phyloP scores from a whole-genome alignment of 2,888 invertebrate species.

The Drosophila limbata region DNA sequence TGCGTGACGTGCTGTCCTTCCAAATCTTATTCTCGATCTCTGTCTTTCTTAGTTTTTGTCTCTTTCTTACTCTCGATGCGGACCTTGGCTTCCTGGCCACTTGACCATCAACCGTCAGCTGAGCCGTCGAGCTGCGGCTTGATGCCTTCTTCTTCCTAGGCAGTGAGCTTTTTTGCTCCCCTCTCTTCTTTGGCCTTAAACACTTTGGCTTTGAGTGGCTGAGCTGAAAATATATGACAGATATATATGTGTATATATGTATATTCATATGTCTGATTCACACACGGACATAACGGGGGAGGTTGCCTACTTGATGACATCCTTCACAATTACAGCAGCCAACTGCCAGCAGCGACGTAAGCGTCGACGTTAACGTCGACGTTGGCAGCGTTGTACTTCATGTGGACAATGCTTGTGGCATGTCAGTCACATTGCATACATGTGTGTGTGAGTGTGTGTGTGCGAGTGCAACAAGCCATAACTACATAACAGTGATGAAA shows the following conservation, averaged over 20 bases:
- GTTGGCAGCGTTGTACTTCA: slow-evolving; percentile 53
- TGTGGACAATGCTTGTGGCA: slow-evolving; percentile 78
- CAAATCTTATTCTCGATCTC: background rate
- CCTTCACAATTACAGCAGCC: slow-evolving; percentile 78
- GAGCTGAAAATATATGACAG: slow-evolving; percentile 69
- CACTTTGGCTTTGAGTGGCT: slow-evolving; percentile 69
- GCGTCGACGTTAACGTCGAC: slow-evolving; percentile 8
- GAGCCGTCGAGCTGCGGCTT: slow-evolving; percentile 47
- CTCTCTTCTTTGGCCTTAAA: slow-evolving; percentile 65
- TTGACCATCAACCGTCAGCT: slow-evolving; percentile 75
- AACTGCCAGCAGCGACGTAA: slow-evolving; percentile 35
- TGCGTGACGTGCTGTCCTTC: slow-evolving; percentile 37
- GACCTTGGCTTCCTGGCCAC: slow-evolving; percentile 69
- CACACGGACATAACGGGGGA: slow-evolving; percentile 31
- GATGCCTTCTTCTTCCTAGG: slow-evolving; percentile 8
- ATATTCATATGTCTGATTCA: slow-evolving; percentile 27
- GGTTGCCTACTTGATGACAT: slow-evolving; percentile 75
- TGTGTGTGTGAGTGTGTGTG: slow-evolving; percentile 35
- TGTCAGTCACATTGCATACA: slow-evolving; percentile 66
- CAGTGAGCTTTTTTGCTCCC: slow-evolving; percentile 10
- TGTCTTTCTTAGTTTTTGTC: background rate
- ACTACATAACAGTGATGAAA: slow-evolving; percentile 26
- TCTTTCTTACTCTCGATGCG: slow-evolving; percentile 5
- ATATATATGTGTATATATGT: slow-evolving; percentile 17
- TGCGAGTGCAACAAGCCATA: slow-evolving; percentile 53